These are phyloP conservation scores for Pseudorhombus dupliciocellatus DNA, from an alignment of 2,113 vertebrate genomes.

Conservation along the genomic window DNA sequence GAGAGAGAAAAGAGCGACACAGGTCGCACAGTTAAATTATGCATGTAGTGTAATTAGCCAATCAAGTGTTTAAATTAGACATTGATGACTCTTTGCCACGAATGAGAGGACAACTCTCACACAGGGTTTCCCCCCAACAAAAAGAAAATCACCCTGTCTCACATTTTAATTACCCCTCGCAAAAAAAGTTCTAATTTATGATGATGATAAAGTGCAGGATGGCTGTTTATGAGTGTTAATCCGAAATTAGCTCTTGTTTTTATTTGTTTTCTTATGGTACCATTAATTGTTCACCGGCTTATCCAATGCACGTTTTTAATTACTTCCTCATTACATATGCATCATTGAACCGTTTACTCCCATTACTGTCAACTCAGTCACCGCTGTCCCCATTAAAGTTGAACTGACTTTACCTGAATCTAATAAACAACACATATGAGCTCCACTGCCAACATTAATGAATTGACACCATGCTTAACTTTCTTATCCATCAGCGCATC, in stretches of 20 bases:
- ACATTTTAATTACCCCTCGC: not conserved
- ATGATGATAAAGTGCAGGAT: not conserved
- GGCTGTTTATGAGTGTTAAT: slow-evolving; percentile 20
- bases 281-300: slow-evolving; percentile 36
- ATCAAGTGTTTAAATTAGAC: slow-evolving; percentile 68
- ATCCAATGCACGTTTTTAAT: slow-evolving; percentile 48
- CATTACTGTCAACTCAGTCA: slow-evolving; percentile 18
- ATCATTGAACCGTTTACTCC: not conserved
- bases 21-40: slow-evolving; percentile 63
- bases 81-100: slow-evolving; percentile 59
- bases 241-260: slow-evolving; percentile 15
- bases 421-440: not conserved
- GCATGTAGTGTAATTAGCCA: slow-evolving; percentile 66
- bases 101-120: slow-evolving; percentile 43
- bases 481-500: not conserved
- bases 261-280: slow-evolving; percentile 37
- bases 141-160: slow-evolving; percentile 6
- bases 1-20: slow-evolving; percentile 13
- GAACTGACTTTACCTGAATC: slow-evolving; percentile 14
- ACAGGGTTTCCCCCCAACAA: slow-evolving; percentile 1
- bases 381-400: slow-evolving; percentile 11
- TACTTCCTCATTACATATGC: slow-evolving; percentile 32
- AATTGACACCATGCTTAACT: not conserved
- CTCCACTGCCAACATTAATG: not conserved
- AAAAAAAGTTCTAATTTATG: not conserved